These are phyloP conservation scores for Micronycteris hirsuta DNA, from an alignment of 2,113 vertebrate genomes.

Conservation along the genomic window DNA sequence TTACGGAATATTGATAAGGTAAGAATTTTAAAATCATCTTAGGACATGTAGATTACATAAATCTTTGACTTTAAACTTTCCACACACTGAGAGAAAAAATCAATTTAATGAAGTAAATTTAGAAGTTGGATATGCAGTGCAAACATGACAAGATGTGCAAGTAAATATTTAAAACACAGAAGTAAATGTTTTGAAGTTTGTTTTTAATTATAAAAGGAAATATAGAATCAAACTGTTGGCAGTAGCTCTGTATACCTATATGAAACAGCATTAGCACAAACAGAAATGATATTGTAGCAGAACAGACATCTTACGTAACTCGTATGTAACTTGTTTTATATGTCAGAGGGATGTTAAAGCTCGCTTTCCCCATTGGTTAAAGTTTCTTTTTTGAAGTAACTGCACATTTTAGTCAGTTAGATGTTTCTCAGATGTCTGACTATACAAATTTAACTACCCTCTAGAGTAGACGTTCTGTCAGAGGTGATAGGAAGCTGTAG, in stretches of 20 bases:
- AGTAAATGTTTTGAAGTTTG: background rate
- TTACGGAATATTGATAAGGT: background rate
- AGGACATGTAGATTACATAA: background rate
- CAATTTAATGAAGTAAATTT: background rate
- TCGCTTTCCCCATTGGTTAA: background rate
- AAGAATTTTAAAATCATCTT: background rate
- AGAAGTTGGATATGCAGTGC: background rate
- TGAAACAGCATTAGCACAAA: background rate
- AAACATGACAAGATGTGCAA: background rate
- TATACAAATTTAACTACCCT: background rate
- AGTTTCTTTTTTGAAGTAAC: background rate
- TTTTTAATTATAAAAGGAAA: conserved; percentile 62
- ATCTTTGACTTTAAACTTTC: background rate
- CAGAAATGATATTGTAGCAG: conserved; percentile 13
- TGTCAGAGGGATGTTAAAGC: background rate
- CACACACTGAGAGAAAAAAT: background rate
- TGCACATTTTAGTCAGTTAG: background rate
- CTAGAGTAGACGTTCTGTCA: background rate
- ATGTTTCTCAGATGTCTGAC: background rate
- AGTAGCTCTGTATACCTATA: background rate
- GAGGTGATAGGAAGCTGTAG: accelerated
- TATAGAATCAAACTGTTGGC: background rate
- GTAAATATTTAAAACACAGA: conserved; percentile 43
- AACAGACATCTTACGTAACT: background rate
- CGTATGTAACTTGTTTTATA: background rate